Percentiles rank a stretch among this genome's conserved stretches.
Evolutionary conservation across 2,797 vertebrate genomes (phyloP).

Genomic region (Myotis vivesi): DNA sequence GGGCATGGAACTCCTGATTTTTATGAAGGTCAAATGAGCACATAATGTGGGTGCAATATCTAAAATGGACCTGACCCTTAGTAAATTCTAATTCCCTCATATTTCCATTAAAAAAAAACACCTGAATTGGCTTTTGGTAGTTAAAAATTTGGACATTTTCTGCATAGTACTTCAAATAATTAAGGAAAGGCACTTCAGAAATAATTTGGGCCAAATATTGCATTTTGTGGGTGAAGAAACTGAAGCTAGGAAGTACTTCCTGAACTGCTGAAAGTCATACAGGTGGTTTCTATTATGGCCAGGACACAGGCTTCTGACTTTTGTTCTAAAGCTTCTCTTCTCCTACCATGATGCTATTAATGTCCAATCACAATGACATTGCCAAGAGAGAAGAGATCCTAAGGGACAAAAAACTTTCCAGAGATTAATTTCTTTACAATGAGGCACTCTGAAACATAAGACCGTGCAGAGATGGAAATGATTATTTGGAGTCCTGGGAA

Average conservation of each 20-base stretch:
- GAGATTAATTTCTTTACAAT: background rate
- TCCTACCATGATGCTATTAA: background rate
- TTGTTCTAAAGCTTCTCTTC: background rate
- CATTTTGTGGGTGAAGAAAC: background rate
- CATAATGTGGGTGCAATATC: background rate
- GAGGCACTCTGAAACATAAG: background rate
- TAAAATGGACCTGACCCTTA: background rate
- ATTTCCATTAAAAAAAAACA: background rate
- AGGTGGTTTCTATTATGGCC: background rate
- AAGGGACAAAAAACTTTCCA: background rate
- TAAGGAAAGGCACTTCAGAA: background rate
- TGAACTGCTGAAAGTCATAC: background rate
- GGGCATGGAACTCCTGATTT: background rate
- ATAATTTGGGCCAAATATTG: background rate
- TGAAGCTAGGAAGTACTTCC: background rate
- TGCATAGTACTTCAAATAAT: background rate
- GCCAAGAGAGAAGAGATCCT: background rate
- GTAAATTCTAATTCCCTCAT: background rate
- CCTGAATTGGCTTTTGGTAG: background rate
- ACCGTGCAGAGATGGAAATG: background rate
- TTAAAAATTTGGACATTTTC: background rate
- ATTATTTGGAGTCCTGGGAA: background rate
- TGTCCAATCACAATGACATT: background rate
- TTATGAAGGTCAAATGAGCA: background rate
- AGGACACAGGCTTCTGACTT: background rate